Percentiles rank a stretch among this genome's conserved stretches.
Evolutionary conservation across 2,797 vertebrate genomes (phyloP).

Genomic region (Vultur gryphus): DNA sequence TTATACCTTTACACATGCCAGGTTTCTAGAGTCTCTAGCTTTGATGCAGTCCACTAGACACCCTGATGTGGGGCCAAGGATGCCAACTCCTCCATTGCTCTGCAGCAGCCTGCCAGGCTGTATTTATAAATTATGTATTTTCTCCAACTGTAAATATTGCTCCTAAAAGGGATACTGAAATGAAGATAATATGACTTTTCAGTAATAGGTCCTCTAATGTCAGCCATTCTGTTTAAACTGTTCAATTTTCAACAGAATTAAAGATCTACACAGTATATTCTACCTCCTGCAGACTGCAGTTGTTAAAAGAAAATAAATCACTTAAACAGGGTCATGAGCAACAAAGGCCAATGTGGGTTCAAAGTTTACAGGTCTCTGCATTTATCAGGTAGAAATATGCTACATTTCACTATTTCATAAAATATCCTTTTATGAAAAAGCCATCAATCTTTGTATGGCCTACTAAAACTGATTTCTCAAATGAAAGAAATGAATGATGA

Average conservation of each 20-base stretch:
- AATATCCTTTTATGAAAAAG: conserved; percentile 79
- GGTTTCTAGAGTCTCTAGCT: not conserved
- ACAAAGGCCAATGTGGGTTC: conserved; percentile 85
- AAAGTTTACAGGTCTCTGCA: conserved; percentile 83
- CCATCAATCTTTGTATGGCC: conserved; percentile 74
- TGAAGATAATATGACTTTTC: conserved; percentile 12
- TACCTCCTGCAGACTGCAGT: conserved; percentile 65
- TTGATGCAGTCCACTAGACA: not conserved
- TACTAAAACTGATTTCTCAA: conserved; percentile 76
- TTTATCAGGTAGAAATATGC: conserved; percentile 91
- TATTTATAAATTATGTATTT: conserved; percentile 18
- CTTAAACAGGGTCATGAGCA: conserved; percentile 84
- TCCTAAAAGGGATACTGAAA: conserved; percentile 32
- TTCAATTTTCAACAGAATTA: conserved; percentile 60
- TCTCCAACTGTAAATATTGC: conserved; percentile 33
- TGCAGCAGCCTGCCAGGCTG: not conserved
- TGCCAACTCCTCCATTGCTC: not conserved
- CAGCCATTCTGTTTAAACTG: conserved; percentile 52
- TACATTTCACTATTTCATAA: conserved; percentile 76
- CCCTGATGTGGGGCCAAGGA: not conserved
- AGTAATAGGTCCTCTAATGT: not conserved
- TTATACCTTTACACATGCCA: not conserved
- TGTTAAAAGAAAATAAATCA: conserved; percentile 84
- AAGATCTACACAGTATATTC: conserved; percentile 45
- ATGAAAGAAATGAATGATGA: conserved; percentile 80